Base-by-base conservation (phyloP, 1,140 invertebrate species). In the Drosophila santomea region DNA sequence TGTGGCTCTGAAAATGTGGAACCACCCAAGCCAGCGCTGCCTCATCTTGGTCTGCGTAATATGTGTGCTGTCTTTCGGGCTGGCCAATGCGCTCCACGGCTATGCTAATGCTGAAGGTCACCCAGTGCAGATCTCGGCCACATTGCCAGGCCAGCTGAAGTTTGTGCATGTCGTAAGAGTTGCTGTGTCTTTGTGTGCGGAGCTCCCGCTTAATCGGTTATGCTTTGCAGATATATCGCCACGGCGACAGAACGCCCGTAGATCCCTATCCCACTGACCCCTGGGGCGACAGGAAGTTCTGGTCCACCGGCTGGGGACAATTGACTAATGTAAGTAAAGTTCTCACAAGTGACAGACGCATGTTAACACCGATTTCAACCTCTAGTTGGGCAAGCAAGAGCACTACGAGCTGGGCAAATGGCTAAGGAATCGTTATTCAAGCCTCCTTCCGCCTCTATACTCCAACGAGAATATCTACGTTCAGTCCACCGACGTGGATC, bases 161-260 rank as follows among this genome's bases (percentile, higher is more conserved):
- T 92, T 92, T 64, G 88, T 79, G 6, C 91, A 92, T 88, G 90
- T 92, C 82, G 91, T 92, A 78, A 90, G 89, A 47, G 14, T 11
- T 32, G 52, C 32, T 59, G 52, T 32, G 17, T 36, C 55, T 47
- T 6, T 32, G 51, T 68, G 56, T 74, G 56, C 59, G 41, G 41
- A 59, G 23, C 39, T 10, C 4, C n/a, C 25, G 20, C 23, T 44
- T 50, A 17, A 45, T 36, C 43, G 38, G 6, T 36, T 62, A 43
- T 25, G 23, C n/a, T 51, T 76, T 75, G 59, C 89, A 92, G 92
- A 75, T 97, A 20, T 97, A 93, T 90, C 93, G 97, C 60, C 97
- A 98, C 94, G 97, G 97, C 32, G 97, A 97, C 85, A 93, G 97
- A 72, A 96, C 96, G 25, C 97, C 97, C 1, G 92, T 96, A 4